Conservation (phyloP, 1,140 invertebrate genomes). For the Theocolax elegans region DNA sequence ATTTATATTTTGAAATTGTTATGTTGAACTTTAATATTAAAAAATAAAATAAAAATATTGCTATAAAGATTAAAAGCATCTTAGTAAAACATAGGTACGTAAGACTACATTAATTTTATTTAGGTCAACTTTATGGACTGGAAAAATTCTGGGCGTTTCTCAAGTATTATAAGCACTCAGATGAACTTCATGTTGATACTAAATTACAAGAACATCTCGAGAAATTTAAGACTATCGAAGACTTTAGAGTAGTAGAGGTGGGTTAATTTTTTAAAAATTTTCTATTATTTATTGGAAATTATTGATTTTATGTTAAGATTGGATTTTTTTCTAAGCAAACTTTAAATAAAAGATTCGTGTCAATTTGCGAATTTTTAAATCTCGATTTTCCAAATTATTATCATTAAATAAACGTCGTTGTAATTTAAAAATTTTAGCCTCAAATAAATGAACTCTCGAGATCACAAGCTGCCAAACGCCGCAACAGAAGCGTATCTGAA, state of each 20-base stretch:
- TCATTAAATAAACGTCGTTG: background rate
- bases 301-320: background rate
- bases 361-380: no score
- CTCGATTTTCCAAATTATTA: no score
- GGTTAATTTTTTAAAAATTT: conserved; percentile 21
- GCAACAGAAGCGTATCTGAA: conserved; percentile 73
- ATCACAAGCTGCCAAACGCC: conserved; percentile 62
- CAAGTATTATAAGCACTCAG: conserved; percentile 90
- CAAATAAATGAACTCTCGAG: conserved; percentile 70
- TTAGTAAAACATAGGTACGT: background rate
- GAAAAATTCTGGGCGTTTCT: conserved; percentile 99
- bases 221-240: conserved; percentile 94
- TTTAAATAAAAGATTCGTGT: background rate
- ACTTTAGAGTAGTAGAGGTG: conserved; percentile 86
- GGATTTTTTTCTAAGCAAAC: background rate
- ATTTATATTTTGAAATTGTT: no score
- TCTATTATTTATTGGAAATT: conserved; percentile 13
- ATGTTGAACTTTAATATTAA: no score
- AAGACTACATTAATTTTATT: conserved; percentile 38
- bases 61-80: no score
- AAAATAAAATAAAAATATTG: background rate
- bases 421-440: conserved; percentile 57
- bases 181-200: conserved; percentile 82
- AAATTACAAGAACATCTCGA: conserved; percentile 83
- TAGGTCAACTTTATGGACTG: conserved; percentile 95